Evolutionary conservation across 2,888 invertebrate species (phyloP), one percentile per base, ranked within the genome.

Genomic region (Lypha dubia): DNA sequence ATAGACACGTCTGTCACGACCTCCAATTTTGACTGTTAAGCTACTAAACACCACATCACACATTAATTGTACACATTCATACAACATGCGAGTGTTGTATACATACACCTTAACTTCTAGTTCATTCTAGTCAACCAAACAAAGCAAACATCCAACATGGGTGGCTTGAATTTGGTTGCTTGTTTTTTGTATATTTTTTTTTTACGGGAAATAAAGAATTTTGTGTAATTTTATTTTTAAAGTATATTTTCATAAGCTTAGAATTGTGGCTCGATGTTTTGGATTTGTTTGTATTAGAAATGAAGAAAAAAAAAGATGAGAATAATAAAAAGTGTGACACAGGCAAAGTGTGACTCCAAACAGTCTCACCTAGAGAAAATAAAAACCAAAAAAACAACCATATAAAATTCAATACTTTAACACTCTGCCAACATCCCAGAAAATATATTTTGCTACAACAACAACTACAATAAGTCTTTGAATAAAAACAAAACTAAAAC

Each of bases 1-100:
- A 86, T 84, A 84, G 84, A 83, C 86, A 86, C 85, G 86, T 84
- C 83, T 84, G 86, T 86, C 86, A 86, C 86, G 86, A 86, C 83
- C 86, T 84, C 77, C 73, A 81, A 73, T 71, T 79, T 71, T 44
- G 62, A 56, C 51, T 49, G 56, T 41, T 63, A 56, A 71, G 65
- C 65, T 56, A 17, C 32, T 38, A 17, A 20, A 46, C 67, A 35
- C 63, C 67, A 35, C 63, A 41, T 9, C 63, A 63, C 22, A 62
- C 24, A 46, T 63, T 41, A 41, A 63, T 5, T 22, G 8, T 22
- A 74, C 62, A 15, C 41, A 22, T 51, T 38, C n/a, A 58, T 9
- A 32, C 65, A 56, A 68, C 53, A 68, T 35, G n/a, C 68, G 44
- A 53, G n/a, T 35, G 56, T 17, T 35, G 56, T 17, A 53, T 58